A percentile compares a stretch with the other conserved stretches of the same genome.
phyloP scores from a whole-genome alignment of 2,888 invertebrate species.

The Orthosia incerta region DNA sequence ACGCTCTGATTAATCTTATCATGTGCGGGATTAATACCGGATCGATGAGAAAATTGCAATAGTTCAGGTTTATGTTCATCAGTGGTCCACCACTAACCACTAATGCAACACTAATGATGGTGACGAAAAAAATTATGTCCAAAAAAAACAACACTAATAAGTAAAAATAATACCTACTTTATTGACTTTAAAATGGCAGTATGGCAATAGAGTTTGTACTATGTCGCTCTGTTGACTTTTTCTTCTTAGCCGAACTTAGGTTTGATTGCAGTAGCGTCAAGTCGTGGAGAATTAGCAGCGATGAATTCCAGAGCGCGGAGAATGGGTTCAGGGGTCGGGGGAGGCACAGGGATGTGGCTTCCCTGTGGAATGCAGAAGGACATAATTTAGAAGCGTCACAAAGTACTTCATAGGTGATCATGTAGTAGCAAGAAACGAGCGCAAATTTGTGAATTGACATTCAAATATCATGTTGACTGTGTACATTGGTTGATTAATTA shows the following conservation, averaged over 20 bases:
- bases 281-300: slow-evolving; percentile 71
- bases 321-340: slow-evolving; percentile 76
- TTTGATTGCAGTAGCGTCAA: slow-evolving; percentile 36
- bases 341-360: slow-evolving; percentile 75
- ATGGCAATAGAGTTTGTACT: slow-evolving; percentile 58
- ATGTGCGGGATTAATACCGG: too few relatives aligned
- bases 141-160: slow-evolving; percentile 36
- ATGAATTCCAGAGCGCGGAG: slow-evolving; percentile 76
- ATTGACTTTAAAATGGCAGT: slow-evolving; percentile 62
- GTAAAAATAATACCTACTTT: slow-evolving; percentile 58
- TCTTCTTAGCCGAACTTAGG: slow-evolving; percentile 49
- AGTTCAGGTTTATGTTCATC: neutral
- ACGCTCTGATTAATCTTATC: neutral
- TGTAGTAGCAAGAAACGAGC: neutral
- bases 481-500: neutral
- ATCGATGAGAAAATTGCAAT: neutral
- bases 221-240: slow-evolving; percentile 33
- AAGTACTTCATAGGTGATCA: neutral
- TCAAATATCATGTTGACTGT: neutral
- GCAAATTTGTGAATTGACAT: neutral
- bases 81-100: too few relatives aligned
- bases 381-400: neutral
- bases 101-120: neutral
- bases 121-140: neutral
- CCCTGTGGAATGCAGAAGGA: slow-evolving; percentile 70